Percentiles rank a stretch among this genome's conserved stretches.
phyloP scores from a whole-genome alignment of 2,888 invertebrate genomes.

The Tuberolachnus salignus region DNA sequence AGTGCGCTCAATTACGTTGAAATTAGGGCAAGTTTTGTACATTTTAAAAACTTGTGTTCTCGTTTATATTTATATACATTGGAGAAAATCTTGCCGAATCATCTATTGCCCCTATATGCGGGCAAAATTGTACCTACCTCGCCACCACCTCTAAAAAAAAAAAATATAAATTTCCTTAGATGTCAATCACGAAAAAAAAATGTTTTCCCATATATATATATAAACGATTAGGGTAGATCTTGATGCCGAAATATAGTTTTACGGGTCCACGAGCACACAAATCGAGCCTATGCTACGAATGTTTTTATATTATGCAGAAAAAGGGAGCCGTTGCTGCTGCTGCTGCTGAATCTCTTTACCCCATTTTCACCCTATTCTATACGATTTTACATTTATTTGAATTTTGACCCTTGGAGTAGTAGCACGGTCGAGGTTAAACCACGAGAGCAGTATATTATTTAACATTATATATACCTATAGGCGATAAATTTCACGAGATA shows the following conservation, averaged over 20 bases:
- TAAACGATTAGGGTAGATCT: conserved; percentile 31
- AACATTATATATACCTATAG: background rate
- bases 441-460: background rate
- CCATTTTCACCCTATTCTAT: conserved; percentile 52
- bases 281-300: conserved; percentile 7
- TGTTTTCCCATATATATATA: conserved; percentile 30
- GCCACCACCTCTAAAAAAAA: background rate
- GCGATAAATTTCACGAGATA: background rate
- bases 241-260: conserved; percentile 42
- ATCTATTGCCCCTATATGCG: conserved; percentile 49
- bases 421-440: conserved; percentile 36
- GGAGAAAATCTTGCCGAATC: conserved; percentile 51
- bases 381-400: conserved; percentile 35
- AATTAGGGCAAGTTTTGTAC: conserved; percentile 49
- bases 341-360: conserved; percentile 16
- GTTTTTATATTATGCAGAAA: conserved; percentile 43
- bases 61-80: conserved; percentile 6
- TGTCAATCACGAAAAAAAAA: conserved; percentile 34
- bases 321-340: conserved; percentile 7
- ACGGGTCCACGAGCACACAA: conserved; percentile 23
- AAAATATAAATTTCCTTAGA: conserved; percentile 25
- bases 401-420: background rate
- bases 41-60: conserved; percentile 38
- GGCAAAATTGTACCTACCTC: conserved; percentile 35
- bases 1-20: conserved; percentile 37